A percentile compares a stretch with the other conserved stretches of the same genome.
These are phyloP conservation scores for Andrena flavipes DNA, from an alignment of 2,888 invertebrate species.

Conservation along the genomic window DNA sequence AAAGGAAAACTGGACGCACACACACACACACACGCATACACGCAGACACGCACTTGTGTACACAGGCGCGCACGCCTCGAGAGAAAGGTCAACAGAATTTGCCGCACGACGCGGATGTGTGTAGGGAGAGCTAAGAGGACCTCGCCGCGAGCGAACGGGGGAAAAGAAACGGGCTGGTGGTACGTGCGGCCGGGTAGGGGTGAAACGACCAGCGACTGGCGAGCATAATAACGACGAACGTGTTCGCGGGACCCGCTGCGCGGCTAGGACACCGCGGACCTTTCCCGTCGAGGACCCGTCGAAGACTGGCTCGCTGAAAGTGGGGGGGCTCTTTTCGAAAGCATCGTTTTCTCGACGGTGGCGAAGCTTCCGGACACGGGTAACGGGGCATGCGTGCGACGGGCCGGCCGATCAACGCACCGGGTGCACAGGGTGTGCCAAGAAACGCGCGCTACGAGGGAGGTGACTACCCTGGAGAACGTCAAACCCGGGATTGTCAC, in stretches of 20 bases:
- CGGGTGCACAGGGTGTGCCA: conserved; percentile 68
- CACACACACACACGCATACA: background rate
- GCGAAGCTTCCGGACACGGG: conserved; percentile 70
- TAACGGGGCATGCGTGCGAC: conserved; percentile 75
- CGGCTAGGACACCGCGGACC: conserved; percentile 39
- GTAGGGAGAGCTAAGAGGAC: background rate
- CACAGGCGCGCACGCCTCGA: background rate
- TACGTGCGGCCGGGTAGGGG: background rate
- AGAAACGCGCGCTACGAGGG: conserved; percentile 35
- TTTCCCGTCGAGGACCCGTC: conserved; percentile 67
- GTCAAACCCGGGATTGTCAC: background rate
- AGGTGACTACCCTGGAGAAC: conserved; percentile 4
- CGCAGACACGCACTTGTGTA: background rate
- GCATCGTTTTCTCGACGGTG: conserved; percentile 71
- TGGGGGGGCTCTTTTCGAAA: conserved; percentile 69
- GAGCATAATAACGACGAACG: conserved; percentile 37
- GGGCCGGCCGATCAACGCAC: conserved; percentile 62
- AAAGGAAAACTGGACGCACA: background rate
- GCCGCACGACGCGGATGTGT: background rate
- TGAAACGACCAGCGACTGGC: background rate
- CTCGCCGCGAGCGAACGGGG: background rate
- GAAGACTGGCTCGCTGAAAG: conserved; percentile 67
- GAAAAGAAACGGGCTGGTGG: background rate
- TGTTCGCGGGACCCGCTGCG: conserved; percentile 27
- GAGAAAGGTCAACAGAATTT: background rate